phyloP scores from a whole-genome alignment of 2,888 invertebrate species.

The Seira sanloemensis region DNA sequence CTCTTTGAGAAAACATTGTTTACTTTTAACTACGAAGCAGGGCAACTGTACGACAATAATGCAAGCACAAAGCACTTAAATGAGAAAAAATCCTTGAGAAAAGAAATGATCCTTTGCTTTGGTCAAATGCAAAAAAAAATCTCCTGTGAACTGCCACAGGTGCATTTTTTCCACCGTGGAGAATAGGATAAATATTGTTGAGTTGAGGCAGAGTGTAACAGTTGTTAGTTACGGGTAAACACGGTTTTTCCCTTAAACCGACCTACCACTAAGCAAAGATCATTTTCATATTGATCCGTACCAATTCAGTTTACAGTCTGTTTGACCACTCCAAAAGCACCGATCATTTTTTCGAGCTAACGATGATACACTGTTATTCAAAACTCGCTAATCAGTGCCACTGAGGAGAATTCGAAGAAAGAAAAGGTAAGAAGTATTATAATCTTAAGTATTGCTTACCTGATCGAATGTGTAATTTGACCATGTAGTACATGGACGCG shows the following conservation, averaged over 20 bases:
- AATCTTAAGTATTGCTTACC: conserved; percentile 78
- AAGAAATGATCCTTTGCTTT: neutral
- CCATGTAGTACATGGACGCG: conserved; percentile 96
- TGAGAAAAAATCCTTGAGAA: neutral
- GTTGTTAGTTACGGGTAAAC: neutral
- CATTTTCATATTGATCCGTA: neutral
- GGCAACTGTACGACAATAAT: neutral
- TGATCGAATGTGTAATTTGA: conserved; percentile 91
- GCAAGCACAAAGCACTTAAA: conserved; percentile 1
- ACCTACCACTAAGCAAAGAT: conserved; percentile 15
- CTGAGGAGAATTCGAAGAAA: neutral
- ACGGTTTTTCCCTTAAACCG: conserved; percentile 19
- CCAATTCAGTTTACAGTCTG: neutral
- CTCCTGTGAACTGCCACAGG: conserved; percentile 23
- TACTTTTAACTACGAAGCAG: neutral
- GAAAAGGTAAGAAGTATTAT: too few species aligned
- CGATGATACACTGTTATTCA: neutral
- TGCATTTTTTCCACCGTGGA: conserved; percentile 4
- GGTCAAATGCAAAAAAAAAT: neutral
- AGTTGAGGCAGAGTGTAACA: neutral
- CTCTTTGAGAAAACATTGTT: conserved; percentile 24
- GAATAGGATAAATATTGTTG: too few species aligned
- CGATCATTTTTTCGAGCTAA: neutral
- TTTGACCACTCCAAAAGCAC: neutral
- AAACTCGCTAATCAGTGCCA: too few species aligned